Base-by-base conservation (phyloP, 2,113 vertebrate species). In the Sigmodon hispidus region DNA sequence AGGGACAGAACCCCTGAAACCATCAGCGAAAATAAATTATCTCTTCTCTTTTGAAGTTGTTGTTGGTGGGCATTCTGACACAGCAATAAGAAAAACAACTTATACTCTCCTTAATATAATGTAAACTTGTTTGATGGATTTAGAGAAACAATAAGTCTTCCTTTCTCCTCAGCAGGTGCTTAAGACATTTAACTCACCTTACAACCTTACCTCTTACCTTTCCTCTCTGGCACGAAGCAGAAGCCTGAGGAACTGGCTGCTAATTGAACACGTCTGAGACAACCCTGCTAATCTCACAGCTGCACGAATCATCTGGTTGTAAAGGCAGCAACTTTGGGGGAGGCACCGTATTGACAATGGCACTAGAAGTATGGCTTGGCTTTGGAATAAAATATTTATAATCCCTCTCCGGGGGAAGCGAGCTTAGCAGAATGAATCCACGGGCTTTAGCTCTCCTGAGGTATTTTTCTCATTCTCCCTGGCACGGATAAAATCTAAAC, bases 401-500 rank as follows among this genome's bases (percentile, higher is more conserved):
- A 96, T 96, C 87, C 91, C 73, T 91, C 96, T 95, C 96, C 67
- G 22, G 90, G 83, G 97, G 79, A 87, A 50, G 69, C 40, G 45
- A 94, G 96, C 83, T 85, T 90, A 97, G 95, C 86, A 94, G 92
- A 72, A 93, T 92, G 96, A 95, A 87, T 94, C 95, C 61, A 59
- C 16, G 3, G 95, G 70, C 83, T 86, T 48, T 36, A 34, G 94
- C 79, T 11, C 0, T 97, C 95, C 69, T 86, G 91, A 52, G 92
- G 94, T 97, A 91, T 93, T 97, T 93, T 97, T 90, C 96, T 97
- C 95, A 79, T 95, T 98, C 95, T 97, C 95, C 67, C 96, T 96
- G 94, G 96, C 69, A 95, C 16, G 81, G 61, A 85, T 95, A 95
- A 97, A 98, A 98, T 86, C 91, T 98, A 98, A 92, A 95, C 73